Evolutionary conservation across 2,797 vertebrate species (phyloP), one percentile per base, ranked within the genome.

Genomic region (Xiphophorus birchmanni): DNA sequence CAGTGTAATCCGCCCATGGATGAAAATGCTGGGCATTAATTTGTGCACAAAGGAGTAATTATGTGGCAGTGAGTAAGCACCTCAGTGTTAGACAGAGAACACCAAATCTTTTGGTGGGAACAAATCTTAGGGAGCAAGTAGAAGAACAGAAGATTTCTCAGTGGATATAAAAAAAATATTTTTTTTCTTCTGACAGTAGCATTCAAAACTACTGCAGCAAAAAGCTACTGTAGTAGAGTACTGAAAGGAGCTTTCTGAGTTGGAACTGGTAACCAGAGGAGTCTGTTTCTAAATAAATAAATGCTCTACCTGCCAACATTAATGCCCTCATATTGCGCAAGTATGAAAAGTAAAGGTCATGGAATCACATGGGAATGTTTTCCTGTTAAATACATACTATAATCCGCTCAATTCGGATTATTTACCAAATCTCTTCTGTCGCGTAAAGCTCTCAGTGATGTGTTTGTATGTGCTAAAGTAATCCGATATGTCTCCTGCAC

Each of bases 331-430:
- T 77, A 26, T 73, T 58, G 45, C 71, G 63, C 32, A 80, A 76
- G 29, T 13, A 1, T 52, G 60, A 74, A 1, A 8, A 47, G 69
- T 76, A 47, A 80, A 81, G 80, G 65, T 85, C 45, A 78, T 65
- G 17, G 75, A 85, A 84, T 91, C 89, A 92, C 90, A 84, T 87
- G 90, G 65, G 75, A 86, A 84, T 84, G 67, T 90, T 92, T 92
- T 88, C 65, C 80, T 86, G 79, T 84, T 79, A 87, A 92, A 88
- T 73, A 86, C 79, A 72, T 74, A 69, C 78, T 74, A 9, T 91
- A 95, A 93, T 93, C 91, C 29, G 74, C 89, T 93, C 78, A 90
- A 37, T 42, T 69, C 2, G n/a, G 88, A 86, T 85, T 93, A 92
- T 91, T 93, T 80, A 76, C 80, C 84, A 87, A 90, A 83, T 87